Evolutionary conservation across 2,113 vertebrate species (phyloP), one percentile per base, ranked within the genome.

Genomic region (Elanoides forficatus): DNA sequence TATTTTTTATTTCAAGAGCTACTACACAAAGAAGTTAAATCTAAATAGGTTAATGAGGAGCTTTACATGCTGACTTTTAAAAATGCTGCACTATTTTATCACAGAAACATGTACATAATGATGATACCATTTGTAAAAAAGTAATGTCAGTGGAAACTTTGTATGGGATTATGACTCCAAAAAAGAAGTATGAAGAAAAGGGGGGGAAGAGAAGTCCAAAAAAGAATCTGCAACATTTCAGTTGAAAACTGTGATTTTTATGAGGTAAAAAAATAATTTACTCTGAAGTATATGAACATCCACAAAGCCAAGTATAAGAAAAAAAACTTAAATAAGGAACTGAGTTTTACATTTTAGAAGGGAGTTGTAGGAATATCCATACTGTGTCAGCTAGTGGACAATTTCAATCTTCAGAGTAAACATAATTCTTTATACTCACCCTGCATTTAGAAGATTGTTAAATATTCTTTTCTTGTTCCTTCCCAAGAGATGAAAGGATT

Each of bases 371-470:
- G 19, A 45, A 2, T 56, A 9, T 19, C 11, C 22, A 15, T 45
- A 10, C 5, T 75, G 15, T 79, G 13, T 45, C 10, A 40, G 7
- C 29, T 30, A 68, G 12, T 47, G 32, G 62, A 56, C 6, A 67
- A 25, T 27, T 82, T 25, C 14, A 70, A 1, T 55, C 26, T 73
- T 82, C 26, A 32, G 26, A 43, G 6, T 52, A 74, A 67, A 45
- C 0, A 0, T 25, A 60, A 34, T 47, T 78, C 7, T 72, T 88
- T 30, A 60, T 29, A 18, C 7, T 32, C 2, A 0, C 3, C 7
- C 5, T 74, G 8, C 2, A 43, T 73, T 76, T 82, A n/a, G 30
- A 68, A 21, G 9, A 42, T 30, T 47, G 17, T 34, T 43, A 62
- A 63, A 71, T 68, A 73, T 6, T 20, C 1, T 87, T 59, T 83